Evolutionary conservation across 2,113 vertebrate genomes (phyloP).

Genomic region (Onychostoma macrolepis): DNA sequence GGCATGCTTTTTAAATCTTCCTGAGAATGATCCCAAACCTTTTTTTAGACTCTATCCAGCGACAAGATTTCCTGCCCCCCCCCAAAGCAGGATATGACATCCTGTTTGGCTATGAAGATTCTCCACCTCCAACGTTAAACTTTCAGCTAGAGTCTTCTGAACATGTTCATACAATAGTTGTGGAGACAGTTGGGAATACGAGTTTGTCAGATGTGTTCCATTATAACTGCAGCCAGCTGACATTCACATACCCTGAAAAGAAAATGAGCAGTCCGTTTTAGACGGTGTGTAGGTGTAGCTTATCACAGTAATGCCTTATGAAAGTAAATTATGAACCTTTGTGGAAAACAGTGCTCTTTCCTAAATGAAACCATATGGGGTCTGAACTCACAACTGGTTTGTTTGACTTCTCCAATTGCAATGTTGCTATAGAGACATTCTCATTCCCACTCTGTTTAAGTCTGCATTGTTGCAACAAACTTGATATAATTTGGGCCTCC

Average conservation of each 20-base stretch:
- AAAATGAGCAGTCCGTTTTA: constrained; percentile 43
- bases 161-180: neutral
- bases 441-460: constrained; percentile 70
- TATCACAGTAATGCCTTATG: constrained; percentile 77
- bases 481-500: constrained; percentile 78
- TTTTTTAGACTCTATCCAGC: constrained; percentile 71
- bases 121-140: constrained; percentile 34
- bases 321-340: constrained; percentile 78
- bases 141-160: neutral
- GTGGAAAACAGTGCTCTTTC: constrained; percentile 66
- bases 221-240: constrained; percentile 17
- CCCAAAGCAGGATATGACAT: constrained; percentile 74
- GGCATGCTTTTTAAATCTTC: constrained; percentile 67
- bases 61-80: constrained; percentile 70
- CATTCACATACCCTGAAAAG: constrained; percentile 12
- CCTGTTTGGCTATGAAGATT: constrained; percentile 49
- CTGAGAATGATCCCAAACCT: constrained; percentile 67
- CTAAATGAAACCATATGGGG: constrained; percentile 78
- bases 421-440: constrained; percentile 74
- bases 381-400: constrained; percentile 75
- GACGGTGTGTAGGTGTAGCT: constrained; percentile 72
- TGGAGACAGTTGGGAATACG: neutral
- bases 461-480: constrained; percentile 80
- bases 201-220: neutral
- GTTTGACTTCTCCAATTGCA: constrained; percentile 80